Evolutionary conservation across 2,113 vertebrate genomes (phyloP).

Genomic region (Tringa solitaria): DNA sequence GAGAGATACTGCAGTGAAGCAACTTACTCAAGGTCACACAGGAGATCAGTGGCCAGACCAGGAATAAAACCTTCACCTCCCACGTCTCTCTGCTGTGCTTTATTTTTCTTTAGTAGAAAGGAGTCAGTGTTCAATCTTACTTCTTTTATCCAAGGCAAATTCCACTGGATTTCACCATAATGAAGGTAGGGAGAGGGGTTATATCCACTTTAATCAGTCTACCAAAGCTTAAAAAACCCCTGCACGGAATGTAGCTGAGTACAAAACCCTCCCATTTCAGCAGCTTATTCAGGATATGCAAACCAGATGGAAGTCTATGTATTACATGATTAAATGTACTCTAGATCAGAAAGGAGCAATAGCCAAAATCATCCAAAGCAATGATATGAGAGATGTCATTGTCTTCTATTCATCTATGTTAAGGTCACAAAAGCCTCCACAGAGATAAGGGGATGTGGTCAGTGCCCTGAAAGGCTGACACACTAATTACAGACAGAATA

Average conservation of each 20-base stretch:
- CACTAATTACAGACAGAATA: constrained; percentile 3
- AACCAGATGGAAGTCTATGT: neutral
- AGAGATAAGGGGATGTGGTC: neutral
- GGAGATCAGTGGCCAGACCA: neutral
- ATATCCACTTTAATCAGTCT: neutral
- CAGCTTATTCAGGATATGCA: neutral
- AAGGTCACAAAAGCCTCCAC: neutral
- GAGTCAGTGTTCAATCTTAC: neutral
- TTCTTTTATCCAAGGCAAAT: neutral
- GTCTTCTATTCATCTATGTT: neutral
- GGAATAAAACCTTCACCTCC: neutral
- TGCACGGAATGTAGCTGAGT: neutral
- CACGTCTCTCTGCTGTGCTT: neutral
- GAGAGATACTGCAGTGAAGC: neutral
- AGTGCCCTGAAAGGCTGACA: constrained; percentile 4
- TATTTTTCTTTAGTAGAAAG: neutral
- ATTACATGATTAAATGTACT: neutral
- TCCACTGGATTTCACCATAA: neutral
- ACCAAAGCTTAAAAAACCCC: neutral
- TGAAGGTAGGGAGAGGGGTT: neutral
- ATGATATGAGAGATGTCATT: neutral
- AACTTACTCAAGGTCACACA: neutral
- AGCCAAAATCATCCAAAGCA: neutral
- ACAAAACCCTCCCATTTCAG: neutral
- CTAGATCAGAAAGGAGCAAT: neutral